These are phyloP conservation scores for Pseudomyrmex pallidus DNA, from an alignment of 1,140 invertebrate genomes.

Conservation along the genomic window DNA sequence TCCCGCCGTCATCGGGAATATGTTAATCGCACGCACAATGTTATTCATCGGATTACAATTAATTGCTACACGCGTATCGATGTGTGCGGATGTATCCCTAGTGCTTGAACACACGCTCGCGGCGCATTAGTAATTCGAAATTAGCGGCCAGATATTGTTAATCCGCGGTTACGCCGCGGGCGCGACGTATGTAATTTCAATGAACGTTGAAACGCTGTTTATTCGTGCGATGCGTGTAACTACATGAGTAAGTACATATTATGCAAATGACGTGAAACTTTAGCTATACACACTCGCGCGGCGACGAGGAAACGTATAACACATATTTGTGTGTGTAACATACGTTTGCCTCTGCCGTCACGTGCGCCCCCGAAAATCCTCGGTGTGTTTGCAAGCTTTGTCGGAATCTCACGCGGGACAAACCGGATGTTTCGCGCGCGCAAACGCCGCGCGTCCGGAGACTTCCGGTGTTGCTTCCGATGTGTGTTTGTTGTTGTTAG, in stretches of 20 bases:
- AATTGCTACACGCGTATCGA: background rate
- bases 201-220: background rate
- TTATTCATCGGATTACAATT: background rate
- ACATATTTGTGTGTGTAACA: too few relatives aligned
- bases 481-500: conserved; percentile 58
- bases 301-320: background rate
- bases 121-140: background rate
- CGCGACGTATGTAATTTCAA: conserved; percentile 1
- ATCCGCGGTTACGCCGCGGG: background rate
- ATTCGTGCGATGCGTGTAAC: background rate
- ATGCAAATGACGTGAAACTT: conserved; percentile 19
- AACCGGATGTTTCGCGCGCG: conserved; percentile 18
- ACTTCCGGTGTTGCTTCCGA: conserved; percentile 7
- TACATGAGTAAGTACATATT: background rate
- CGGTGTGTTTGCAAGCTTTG: conserved; percentile 30
- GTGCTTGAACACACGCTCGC: background rate
- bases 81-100: background rate
- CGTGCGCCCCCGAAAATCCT: conserved; percentile 1
- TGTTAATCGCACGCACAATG: background rate
- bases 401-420: background rate
- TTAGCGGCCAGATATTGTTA: conserved; percentile 5
- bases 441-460: conserved; percentile 21
- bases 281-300: background rate
- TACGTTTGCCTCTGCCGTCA: too few relatives aligned
- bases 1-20: too few relatives aligned